phyloP scores from a whole-genome alignment of 2,888 invertebrate genomes.

The Quadroppia sp. region DNA sequence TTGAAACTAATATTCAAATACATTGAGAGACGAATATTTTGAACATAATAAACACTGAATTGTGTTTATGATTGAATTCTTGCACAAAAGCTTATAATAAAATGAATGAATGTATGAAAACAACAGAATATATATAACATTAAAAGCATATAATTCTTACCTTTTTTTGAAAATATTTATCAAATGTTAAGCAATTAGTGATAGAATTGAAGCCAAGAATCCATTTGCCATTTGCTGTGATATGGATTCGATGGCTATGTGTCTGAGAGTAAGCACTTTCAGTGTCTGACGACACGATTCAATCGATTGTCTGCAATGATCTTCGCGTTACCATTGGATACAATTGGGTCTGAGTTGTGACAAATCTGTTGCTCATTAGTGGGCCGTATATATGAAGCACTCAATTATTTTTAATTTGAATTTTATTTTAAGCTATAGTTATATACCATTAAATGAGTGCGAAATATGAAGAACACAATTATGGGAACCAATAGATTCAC shows the following conservation, averaged over 20 bases:
- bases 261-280: background rate
- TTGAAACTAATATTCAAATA: too few relatives aligned
- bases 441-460: background rate
- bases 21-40: too few relatives aligned
- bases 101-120: too few relatives aligned
- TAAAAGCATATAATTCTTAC: too few relatives aligned
- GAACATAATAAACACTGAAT: too few relatives aligned
- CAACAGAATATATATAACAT: too few relatives aligned
- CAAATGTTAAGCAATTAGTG: too few relatives aligned
- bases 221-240: background rate
- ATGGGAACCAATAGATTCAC: background rate
- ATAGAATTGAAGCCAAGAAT: background rate
- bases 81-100: too few relatives aligned
- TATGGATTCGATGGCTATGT: background rate
- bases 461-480: background rate
- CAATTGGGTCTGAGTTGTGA: background rate
- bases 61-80: too few relatives aligned
- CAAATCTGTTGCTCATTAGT: slow-evolving; percentile 7
- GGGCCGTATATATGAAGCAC: background rate
- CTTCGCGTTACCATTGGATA: slow-evolving; percentile 32
- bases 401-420: background rate
- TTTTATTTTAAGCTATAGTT: background rate
- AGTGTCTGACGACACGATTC: slow-evolving; percentile 28
- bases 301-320: slow-evolving; percentile 3
- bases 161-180: background rate